phyloP scores from a whole-genome alignment of 2,113 vertebrate species.

The Boleophthalmus pectinirostris region DNA sequence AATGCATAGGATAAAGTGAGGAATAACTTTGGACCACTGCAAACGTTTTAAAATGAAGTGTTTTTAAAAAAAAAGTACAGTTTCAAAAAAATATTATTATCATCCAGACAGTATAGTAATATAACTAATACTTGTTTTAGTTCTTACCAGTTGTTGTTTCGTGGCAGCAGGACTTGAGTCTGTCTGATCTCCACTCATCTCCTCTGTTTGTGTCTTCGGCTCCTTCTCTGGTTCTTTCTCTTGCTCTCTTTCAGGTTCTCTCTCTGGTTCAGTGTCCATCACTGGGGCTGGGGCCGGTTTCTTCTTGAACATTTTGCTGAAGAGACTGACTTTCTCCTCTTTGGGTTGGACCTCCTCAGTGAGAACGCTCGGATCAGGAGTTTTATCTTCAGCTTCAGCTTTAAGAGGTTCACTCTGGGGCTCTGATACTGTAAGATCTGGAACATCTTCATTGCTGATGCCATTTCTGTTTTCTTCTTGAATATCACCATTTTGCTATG shows the following conservation, averaged over 20 bases:
- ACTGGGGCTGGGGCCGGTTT: not conserved
- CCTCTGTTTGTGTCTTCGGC: not conserved
- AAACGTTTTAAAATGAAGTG: no score
- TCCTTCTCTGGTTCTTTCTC: slow-evolving; percentile 12
- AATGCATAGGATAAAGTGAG: no score
- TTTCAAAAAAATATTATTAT: no score
- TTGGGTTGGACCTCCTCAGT: slow-evolving; percentile 18
- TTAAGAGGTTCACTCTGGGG: slow-evolving; percentile 19
- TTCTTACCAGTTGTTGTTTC: slow-evolving; percentile 11
- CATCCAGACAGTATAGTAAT: no score
- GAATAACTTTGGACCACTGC: no score
- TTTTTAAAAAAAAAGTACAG: no score
- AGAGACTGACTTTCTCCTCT: slow-evolving; percentile 10
- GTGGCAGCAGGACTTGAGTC: slow-evolving; percentile 19
- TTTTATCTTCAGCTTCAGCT: not conserved
- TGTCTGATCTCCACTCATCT: slow-evolving; percentile 15
- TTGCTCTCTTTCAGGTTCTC: not conserved
- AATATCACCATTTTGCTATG: slow-evolving; percentile 38
- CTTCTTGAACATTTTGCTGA: slow-evolving; percentile 57
- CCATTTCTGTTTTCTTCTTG: slow-evolving; percentile 58
- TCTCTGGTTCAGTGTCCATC: not conserved
- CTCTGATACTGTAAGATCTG: slow-evolving; percentile 53
- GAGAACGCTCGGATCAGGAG: not conserved
- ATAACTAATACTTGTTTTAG: not conserved
- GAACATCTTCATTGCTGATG: not conserved